Base-by-base conservation (phyloP, 2,888 invertebrate species). In the Cremastobaeus sp. region DNA sequence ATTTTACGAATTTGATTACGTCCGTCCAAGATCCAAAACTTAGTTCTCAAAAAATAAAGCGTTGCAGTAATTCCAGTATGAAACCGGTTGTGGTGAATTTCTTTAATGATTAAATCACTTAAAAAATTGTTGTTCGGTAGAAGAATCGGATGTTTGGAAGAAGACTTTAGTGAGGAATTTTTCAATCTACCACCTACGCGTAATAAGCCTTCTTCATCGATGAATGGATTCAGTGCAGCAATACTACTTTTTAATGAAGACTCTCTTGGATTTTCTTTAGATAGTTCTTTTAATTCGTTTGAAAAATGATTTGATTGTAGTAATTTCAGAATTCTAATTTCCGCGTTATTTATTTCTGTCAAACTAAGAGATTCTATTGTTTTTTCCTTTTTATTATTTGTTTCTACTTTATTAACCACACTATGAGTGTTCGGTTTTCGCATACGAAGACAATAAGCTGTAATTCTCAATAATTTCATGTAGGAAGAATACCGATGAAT, bases 121-220 rank as follows among this genome's bases (percentile, higher is more conserved):
- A 77, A 28, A 8, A 54, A 21, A 28, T 72, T 52, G 2, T 20
- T n/a, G 6, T 15, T 8, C 0, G 77, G 72, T 2, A 77, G 17
- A 8, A 79, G 2, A 1, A 75, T 52, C 0, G 77, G 77, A 32
- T 75, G 71, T 41, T 55, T 64, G 17, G 57, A 55, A 0, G 12
- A 0, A 8, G 9, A 6, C 14, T 47, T 2, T 43, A 11, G 0
- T 75, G n/a, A 3, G 18, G 78, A 45, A 1, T 74, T 65, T 12
- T 47, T 25, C 4, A 78, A 9, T 32, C 76, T 35, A 5, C 75
- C 76, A 0, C 76, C 77, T 9, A 76, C 74, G n/a, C 76, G 39
- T 1, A 52, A 15, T 0, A 37, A 0, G 2, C 14, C 37, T 1
- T 37, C 1, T 1, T 28, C n/a, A 9, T 52, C 52, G 0, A 39